phyloP scores from a whole-genome alignment of 2,888 invertebrate genomes.

The Drosophila ezoana region DNA sequence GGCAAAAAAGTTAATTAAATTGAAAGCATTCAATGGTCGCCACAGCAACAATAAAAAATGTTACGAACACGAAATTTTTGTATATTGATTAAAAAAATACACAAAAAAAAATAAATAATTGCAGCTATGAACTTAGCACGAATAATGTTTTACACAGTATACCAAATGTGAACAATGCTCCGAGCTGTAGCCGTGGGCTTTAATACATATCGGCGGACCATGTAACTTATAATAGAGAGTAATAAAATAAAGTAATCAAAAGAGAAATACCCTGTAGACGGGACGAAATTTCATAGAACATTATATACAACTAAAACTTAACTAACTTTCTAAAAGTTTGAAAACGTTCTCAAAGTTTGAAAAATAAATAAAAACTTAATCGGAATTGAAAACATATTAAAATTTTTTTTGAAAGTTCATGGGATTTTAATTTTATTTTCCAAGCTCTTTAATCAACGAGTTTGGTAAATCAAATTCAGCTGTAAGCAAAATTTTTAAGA shows the following conservation, averaged over 20 bases:
- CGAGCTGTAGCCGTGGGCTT: conserved; percentile 8
- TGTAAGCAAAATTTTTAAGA: no score
- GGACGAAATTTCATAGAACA: no score
- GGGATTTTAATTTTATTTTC: no score
- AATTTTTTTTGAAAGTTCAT: no score
- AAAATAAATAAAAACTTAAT: no score
- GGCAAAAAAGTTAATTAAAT: conserved; percentile 73
- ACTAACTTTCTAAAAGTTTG: no score
- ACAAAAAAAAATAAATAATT: conserved; percentile 23
- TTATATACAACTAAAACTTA: no score
- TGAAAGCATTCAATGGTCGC: conserved; percentile 63
- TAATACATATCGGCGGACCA: background rate
- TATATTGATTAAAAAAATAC: conserved; percentile 21
- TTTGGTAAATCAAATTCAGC: no score
- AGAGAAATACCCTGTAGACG: conserved; percentile 1
- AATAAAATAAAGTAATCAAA: no score
- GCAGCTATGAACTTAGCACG: background rate
- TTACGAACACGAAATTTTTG: conserved; percentile 30
- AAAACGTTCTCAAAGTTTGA: no score
- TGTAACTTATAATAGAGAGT: conserved; percentile 6
- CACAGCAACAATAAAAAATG: conserved; percentile 16
- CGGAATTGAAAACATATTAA: no score
- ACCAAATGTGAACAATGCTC: conserved; percentile 15
- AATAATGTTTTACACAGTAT: background rate
- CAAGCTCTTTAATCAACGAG: no score